A percentile compares a stretch with the other conserved stretches of the same genome.
phyloP scores from a whole-genome alignment of 2,797 vertebrate genomes.

The Hippoglossus hippoglossus region DNA sequence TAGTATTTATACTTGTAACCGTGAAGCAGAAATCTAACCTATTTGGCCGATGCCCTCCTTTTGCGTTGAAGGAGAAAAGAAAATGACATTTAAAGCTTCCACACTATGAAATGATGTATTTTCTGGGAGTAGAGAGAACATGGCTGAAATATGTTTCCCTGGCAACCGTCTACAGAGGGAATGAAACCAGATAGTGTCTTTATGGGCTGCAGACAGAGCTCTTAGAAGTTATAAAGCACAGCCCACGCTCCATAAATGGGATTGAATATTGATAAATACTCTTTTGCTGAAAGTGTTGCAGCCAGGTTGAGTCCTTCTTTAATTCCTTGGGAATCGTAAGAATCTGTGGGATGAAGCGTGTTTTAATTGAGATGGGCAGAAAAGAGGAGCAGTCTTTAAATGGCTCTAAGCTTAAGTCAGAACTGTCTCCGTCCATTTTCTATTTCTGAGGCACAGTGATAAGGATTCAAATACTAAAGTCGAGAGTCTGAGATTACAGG shows the following conservation, averaged over 20 bases:
- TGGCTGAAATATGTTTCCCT: constrained; percentile 63
- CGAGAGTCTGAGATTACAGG: not conserved
- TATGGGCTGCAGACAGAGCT: constrained; percentile 36
- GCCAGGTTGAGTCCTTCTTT: not conserved
- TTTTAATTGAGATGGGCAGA: constrained; percentile 31
- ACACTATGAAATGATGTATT: constrained; percentile 19
- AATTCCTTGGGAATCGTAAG: not conserved
- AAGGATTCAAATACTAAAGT: constrained; percentile 12
- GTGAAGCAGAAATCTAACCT: not conserved
- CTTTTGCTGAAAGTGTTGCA: constrained; percentile 12
- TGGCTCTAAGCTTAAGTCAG: constrained; percentile 2
- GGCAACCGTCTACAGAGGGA: constrained; percentile 60
- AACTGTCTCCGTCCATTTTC: constrained; percentile 21
- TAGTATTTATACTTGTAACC: not conserved
- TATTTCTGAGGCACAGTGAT: constrained; percentile 24
- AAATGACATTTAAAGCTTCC: constrained; percentile 36
- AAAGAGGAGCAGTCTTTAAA: constrained; percentile 30
- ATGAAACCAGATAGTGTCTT: constrained; percentile 38
- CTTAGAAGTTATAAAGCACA: constrained; percentile 30
- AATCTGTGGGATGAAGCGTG: constrained; percentile 13
- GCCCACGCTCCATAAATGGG: constrained; percentile 1
- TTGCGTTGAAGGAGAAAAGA: not conserved
- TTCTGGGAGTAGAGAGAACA: constrained; percentile 44
- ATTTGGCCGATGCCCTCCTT: constrained; percentile 3
- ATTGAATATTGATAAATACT: constrained; percentile 31